These are phyloP conservation scores for Himalopsyche phryganea DNA, from an alignment of 1,140 invertebrate species.

Conservation along the genomic window DNA sequence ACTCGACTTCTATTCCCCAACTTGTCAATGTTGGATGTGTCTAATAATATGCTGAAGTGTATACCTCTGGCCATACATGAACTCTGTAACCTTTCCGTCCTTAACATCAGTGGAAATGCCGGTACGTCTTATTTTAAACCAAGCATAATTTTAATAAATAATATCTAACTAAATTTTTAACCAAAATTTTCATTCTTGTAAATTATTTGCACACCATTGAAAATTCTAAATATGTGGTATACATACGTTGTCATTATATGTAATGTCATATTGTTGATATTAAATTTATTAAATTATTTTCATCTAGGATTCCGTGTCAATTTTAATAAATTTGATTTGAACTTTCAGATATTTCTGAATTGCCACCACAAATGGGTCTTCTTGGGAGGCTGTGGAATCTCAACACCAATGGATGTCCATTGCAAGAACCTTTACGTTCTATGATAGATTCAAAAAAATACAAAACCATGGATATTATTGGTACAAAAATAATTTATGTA, in stretches of 20 bases:
- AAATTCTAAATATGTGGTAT: too few relatives aligned
- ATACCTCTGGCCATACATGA: constrained; percentile 85
- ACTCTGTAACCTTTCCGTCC: constrained; percentile 83
- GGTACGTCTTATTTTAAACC: constrained; percentile 44
- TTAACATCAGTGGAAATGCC: constrained; percentile 88
- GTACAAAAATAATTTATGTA: constrained; percentile 27
- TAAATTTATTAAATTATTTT: too few relatives aligned
- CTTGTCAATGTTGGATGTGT: constrained; percentile 92
- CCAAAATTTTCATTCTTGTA: too few relatives aligned
- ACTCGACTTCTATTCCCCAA: constrained; percentile 84
- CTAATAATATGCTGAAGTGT: constrained; percentile 71
- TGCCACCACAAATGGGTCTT: constrained; percentile 93
- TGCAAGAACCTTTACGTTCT: constrained; percentile 85
- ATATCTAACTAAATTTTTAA: neutral
- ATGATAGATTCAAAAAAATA: constrained; percentile 92
- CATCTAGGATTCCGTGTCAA: too few relatives aligned
- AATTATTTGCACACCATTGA: too few relatives aligned
- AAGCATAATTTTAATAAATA: neutral
- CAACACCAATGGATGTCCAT: constrained; percentile 84
- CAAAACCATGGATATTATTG: constrained; percentile 95
- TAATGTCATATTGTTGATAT: too few relatives aligned
- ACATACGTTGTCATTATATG: too few relatives aligned
- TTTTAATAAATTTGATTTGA: too few relatives aligned
- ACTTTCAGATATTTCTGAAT: constrained; percentile 68
- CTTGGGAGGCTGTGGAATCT: constrained; percentile 93